These are phyloP conservation scores for Ectobius pallidus DNA, from an alignment of 2,888 invertebrate genomes.

Conservation along the genomic window DNA sequence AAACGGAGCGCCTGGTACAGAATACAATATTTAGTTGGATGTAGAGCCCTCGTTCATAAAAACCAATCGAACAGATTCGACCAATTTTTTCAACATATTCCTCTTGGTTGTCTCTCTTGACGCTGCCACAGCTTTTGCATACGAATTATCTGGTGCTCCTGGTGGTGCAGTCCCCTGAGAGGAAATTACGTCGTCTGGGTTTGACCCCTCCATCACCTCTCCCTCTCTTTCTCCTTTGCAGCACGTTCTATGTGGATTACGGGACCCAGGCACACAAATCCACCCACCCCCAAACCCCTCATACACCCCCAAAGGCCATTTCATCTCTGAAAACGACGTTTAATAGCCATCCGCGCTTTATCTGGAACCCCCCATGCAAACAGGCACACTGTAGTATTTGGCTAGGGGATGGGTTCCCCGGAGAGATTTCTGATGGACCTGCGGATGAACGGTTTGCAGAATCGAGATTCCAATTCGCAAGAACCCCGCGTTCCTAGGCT, in stretches of 20 bases:
- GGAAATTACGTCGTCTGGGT: slow-evolving; percentile 43
- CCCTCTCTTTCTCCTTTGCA: neutral
- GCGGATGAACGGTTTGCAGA: neutral
- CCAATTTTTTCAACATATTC: neutral
- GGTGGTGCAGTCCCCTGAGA: slow-evolving; percentile 33
- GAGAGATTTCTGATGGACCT: slow-evolving; percentile 37
- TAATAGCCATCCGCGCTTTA: slow-evolving; percentile 44
- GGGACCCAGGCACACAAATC: slow-evolving; percentile 37
- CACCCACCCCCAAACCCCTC: slow-evolving; percentile 23
- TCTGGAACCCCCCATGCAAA: slow-evolving; percentile 42
- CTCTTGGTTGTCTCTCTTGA: neutral
- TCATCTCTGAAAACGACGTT: slow-evolving; percentile 44
- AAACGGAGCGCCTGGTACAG: no score
- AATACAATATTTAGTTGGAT: no score
- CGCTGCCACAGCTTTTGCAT: slow-evolving; percentile 40
- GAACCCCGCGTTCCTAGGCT: neutral
- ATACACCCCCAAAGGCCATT: slow-evolving; percentile 41
- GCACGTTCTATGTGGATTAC: slow-evolving; percentile 39
- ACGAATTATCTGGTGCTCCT: slow-evolving; percentile 40
- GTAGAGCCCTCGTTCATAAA: no score
- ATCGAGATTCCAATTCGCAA: slow-evolving; percentile 11
- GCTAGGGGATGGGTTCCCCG: slow-evolving; percentile 6
- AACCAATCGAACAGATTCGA: neutral
- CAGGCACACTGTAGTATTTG: slow-evolving; percentile 12
- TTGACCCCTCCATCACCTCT: slow-evolving; percentile 37